These are phyloP conservation scores for Tetanocera ferruginea DNA, from an alignment of 2,888 invertebrate genomes.

Conservation along the genomic window DNA sequence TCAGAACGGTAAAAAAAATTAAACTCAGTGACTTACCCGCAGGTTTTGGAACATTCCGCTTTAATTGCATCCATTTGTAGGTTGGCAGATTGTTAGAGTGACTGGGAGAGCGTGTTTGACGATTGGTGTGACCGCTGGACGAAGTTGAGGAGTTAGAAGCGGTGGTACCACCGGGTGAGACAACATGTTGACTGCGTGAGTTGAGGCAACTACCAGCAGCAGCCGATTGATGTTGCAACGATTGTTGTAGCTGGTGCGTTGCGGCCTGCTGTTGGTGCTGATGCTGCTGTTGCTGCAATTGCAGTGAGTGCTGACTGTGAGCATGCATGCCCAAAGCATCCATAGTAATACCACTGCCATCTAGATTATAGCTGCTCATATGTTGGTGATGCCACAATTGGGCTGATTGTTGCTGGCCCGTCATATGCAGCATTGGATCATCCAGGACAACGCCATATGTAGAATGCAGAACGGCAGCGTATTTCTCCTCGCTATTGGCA, in stretches of 20 bases:
- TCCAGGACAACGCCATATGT: slow-evolving; percentile 70
- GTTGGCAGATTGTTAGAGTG: slow-evolving; percentile 77
- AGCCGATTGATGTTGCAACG: slow-evolving; percentile 53
- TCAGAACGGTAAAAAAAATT: too few relatives aligned
- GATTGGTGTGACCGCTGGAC: slow-evolving; percentile 41
- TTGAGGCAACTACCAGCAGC: slow-evolving; percentile 54
- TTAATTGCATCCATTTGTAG: slow-evolving; percentile 99
- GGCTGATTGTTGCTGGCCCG: slow-evolving; percentile 58
- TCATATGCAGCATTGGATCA: slow-evolving; percentile 63
- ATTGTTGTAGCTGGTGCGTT: slow-evolving; percentile 51
- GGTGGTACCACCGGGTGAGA: slow-evolving; percentile 65
- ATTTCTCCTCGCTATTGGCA: slow-evolving; percentile 64
- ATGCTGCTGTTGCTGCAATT: slow-evolving; percentile 45
- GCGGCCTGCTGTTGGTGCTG: slow-evolving; percentile 51
- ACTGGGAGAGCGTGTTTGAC: slow-evolving; percentile 66
- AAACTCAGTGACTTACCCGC: slow-evolving; percentile 76
- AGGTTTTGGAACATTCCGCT: slow-evolving; percentile 95
- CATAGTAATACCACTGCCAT: slow-evolving; percentile 56
- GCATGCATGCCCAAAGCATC: slow-evolving; percentile 61
- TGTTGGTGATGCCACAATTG: slow-evolving; percentile 66
- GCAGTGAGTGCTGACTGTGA: slow-evolving; percentile 61
- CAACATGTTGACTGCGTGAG: slow-evolving; percentile 62
- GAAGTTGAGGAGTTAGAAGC: slow-evolving; percentile 38
- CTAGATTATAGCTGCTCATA: slow-evolving; percentile 53
- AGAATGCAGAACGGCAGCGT: slow-evolving; percentile 73